Conservation (phyloP, 2,888 invertebrate genomes). For the Megastigmus dorsalis region DNA sequence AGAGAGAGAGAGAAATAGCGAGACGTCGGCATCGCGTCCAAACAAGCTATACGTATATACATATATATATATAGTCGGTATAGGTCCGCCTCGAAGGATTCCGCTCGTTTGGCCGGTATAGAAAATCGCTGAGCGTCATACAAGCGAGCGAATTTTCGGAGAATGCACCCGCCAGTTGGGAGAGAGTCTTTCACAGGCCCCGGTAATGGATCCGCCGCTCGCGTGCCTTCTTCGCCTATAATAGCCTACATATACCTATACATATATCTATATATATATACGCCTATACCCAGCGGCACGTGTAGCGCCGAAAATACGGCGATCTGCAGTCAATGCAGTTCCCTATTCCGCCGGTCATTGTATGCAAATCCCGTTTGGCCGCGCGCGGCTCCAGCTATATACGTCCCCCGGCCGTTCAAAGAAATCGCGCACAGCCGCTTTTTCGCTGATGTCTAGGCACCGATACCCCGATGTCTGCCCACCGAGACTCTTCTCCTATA, state of each 20-base stretch:
- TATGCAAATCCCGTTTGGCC: slow-evolving; percentile 68
- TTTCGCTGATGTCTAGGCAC: slow-evolving; percentile 70
- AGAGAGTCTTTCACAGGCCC: neutral
- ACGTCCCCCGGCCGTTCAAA: slow-evolving; percentile 68
- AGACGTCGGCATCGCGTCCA: neutral
- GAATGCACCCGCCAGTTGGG: no score
- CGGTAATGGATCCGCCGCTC: slow-evolving; percentile 25
- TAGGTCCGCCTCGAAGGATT: no score
- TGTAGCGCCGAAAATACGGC: slow-evolving; percentile 35
- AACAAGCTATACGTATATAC: no score
- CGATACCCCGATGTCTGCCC: slow-evolving; percentile 61
- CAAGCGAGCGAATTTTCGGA: neutral
- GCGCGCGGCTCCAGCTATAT: no score
- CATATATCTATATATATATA: neutral
- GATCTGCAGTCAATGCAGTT: slow-evolving; percentile 56
- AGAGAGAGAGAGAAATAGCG: neutral
- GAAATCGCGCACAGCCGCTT: slow-evolving; percentile 65
- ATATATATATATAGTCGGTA: neutral
- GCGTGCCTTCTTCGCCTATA: no score
- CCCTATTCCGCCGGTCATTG: slow-evolving; percentile 70
- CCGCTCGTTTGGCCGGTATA: no score
- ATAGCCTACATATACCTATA: neutral
- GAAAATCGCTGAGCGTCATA: no score
- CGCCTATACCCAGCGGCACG: no score
- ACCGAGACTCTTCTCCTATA: no score